Evolutionary conservation across 2,888 invertebrate species (phyloP), one percentile per base, ranked within the genome.

Genomic region (Diarsia dahlii): DNA sequence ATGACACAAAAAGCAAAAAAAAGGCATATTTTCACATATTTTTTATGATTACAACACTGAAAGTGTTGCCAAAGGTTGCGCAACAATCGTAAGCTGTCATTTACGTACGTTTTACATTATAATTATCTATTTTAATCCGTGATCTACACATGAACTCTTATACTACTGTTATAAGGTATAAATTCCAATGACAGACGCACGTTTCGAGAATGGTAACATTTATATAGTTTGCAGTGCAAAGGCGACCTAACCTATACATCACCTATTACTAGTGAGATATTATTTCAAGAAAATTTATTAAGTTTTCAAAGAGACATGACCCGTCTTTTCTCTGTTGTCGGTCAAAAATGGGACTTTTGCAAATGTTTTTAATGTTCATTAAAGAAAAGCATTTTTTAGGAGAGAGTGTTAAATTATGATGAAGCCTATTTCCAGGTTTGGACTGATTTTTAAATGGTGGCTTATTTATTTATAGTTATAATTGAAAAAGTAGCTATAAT

Each of bases 251-350:
- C 9, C 52, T 69, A 78, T 65, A 67, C 8, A 39, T 34, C 34
- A 70, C 23, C 69, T 83, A 80, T 76, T 56, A 62, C 86, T 83
- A 83, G 46, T 85, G 86, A 83, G 83, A 83, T 76, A 85, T 60
- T 69, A 54, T 71, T 71, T 39, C 20, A 71, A 62, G 45, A 54
- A 68, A 68, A 50, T 50, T 60, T 10, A 39, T 52, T 50, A 28
- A 3, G 62, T 71, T 68, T 79, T 50, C 5, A 13, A 73, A 68
- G 58, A 58, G 69, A 72, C 70, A 70, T 65, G 60, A 64, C 23
- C 54, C 73, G 45, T 64, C 65, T 10, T 65, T 23, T 23, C n/a
- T 52, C 20, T 46, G 20, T 56, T 23, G 1, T 23, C 64, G 12
- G 64, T 67, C 56, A n/a, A 63, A 76, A 72, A 52, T 62, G 56